phyloP scores from a whole-genome alignment of 2,888 invertebrate genomes.

The Drosophila falleni region DNA sequence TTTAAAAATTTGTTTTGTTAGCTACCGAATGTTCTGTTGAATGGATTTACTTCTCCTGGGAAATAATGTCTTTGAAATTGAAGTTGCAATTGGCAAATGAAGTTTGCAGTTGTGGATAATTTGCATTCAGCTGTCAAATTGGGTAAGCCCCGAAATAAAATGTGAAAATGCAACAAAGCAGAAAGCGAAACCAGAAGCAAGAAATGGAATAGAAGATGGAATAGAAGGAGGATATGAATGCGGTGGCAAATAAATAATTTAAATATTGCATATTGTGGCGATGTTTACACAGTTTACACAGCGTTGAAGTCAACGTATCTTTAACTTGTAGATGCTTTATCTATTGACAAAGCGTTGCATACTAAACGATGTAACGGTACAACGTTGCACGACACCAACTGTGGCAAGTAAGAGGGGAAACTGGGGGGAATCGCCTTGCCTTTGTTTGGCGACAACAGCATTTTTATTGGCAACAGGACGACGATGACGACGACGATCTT shows the following conservation, averaged over 20 bases:
- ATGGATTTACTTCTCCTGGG: background rate
- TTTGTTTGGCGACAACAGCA: conserved; percentile 70
- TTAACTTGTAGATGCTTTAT: conserved; percentile 67
- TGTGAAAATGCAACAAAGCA: conserved; percentile 18
- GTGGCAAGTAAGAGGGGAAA: background rate
- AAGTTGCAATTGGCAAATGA: conserved; percentile 13
- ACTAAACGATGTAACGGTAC: conserved; percentile 2
- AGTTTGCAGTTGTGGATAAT: conserved; percentile 28
- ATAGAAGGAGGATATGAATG: background rate
- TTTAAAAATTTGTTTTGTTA: background rate
- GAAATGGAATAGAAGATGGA: background rate
- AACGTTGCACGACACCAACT: background rate
- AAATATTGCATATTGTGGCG: conserved; percentile 54
- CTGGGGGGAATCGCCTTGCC: conserved; percentile 39
- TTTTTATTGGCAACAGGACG: conserved; percentile 65
- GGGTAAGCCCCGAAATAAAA: conserved; percentile 25
- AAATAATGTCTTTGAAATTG: background rate
- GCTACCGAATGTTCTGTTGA: background rate
- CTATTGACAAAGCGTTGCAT: conserved; percentile 69
- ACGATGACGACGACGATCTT: conserved; percentile 35
- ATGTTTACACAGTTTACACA: conserved; percentile 19
- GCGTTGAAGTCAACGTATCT: conserved; percentile 32
- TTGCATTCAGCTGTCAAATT: conserved; percentile 53
- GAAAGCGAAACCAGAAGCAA: conserved; percentile 5
- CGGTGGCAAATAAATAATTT: conserved; percentile 54